Evolutionary conservation across 2,888 invertebrate species (phyloP), one percentile per base, ranked within the genome.

Genomic region (Drosophila cyrtoloma): DNA sequence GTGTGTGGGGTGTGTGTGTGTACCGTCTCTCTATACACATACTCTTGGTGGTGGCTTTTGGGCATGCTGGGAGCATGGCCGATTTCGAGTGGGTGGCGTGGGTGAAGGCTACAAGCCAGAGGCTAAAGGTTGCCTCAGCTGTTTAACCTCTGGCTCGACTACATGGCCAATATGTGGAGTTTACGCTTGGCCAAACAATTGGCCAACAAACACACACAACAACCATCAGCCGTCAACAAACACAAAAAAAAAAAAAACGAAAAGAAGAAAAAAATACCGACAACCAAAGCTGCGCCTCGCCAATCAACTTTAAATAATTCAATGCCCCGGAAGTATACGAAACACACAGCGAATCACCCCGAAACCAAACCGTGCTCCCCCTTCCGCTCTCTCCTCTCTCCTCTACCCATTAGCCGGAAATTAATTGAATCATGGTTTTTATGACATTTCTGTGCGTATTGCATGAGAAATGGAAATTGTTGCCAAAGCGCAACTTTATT

Each of bases 281-380:
- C 64, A 71, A 57, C 69, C 66, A 74, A 71, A 58, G 60, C 71
- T 65, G 60, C 66, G 65, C 70, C 62, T 75, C 64, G 63, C 74
- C 77, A 86, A 83, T 85, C 89, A 89, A 77, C 77, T 85, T 83
- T 83, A 79, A 89, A 80, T 86, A 85, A 85, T 83, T 76, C 79
- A 79, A 77, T 84, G 79, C 76, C 53, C 72, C 75, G 82, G 72
- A 82, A 77, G 77, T 69, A 28, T 55, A 33, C 16, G 30, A 35
- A 44, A 32, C 50, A 30, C 39, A 47, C 55, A 42, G 2, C 35
- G 19, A 39, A 42, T 39, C 53, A 47, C 55, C 55, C 56, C 30
- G 16, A 52, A 26, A 52, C n/a, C 52, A 14, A 39, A n/a, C 57
- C 37, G 5, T 1, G 28, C 10, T 5, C 9, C 26, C 5, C 35